Conservation (phyloP, 2,113 vertebrate genomes). For the Sinocyclocheilus anophthalmus region DNA sequence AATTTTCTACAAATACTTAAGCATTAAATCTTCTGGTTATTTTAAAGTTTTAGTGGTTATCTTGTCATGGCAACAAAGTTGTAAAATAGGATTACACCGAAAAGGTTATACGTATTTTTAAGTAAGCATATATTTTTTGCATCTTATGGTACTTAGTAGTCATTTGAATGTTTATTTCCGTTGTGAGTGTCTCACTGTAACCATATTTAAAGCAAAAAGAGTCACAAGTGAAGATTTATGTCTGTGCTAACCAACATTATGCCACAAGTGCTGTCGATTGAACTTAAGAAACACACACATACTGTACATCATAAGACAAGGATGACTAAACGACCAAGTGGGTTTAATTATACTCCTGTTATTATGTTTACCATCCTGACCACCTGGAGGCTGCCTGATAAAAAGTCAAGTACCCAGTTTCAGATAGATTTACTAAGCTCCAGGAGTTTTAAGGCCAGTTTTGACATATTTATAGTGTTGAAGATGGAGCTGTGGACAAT, state of each 20-base stretch:
- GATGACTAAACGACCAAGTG: background rate
- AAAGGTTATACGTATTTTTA: background rate
- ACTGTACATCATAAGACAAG: background rate
- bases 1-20: too few species aligned
- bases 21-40: too few species aligned
- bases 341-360: background rate
- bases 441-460: background rate
- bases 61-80: too few species aligned
- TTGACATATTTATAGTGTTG: background rate
- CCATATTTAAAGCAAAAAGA: background rate
- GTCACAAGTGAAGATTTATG: background rate
- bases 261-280: background rate
- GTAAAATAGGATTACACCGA: background rate
- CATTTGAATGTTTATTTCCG: background rate
- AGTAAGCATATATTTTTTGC: background rate
- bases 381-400: background rate
- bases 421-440: background rate
- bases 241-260: background rate
- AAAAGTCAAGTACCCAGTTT: background rate
- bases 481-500: constrained; percentile 10
- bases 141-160: background rate
- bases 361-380: background rate
- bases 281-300: background rate
- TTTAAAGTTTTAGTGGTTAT: too few species aligned
- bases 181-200: background rate